Evolutionary conservation across 2,888 invertebrate species (phyloP), one percentile per base, ranked within the genome.

Genomic region (Trissolcus brochymenae): DNA sequence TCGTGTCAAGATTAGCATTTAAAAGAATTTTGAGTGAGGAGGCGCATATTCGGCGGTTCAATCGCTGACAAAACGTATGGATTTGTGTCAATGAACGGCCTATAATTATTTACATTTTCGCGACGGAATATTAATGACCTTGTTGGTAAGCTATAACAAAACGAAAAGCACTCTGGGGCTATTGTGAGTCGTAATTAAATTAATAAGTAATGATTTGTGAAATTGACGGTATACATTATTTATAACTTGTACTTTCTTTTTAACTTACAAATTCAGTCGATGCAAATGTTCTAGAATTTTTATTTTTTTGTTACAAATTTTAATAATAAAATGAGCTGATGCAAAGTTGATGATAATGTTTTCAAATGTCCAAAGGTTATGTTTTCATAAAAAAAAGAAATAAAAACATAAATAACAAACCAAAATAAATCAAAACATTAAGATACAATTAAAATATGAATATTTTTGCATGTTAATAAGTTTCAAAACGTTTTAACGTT

Each of bases 11-110:
- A 73, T 73, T 73, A 43, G 65, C 73, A 73, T 73, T 55, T 60
- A 60, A 73, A 73, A 73, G 62, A 62, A 71, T 71, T 41, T 51
- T 51, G 62, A 71, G 57, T 71, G 61, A 70, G 70, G 62, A 29
- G 61, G 50, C 21, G 50, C 21, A 57, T 29, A 57, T 71, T 71
- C 51, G 62, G 57, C 56, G 56, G 61, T 50, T 17, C 25, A 56
- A 55, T 56, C 61, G 61, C 70, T 62, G 51, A n/a, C 71, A 62
- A 71, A 71, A 51, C 50, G 35, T 51, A 71, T 71, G 71, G 62
- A 71, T 57, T 35, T 57, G 55, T 71, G 62, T 71, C 72, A 72
- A 72, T 59, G 71, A 62, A 40, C 16, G 60, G 55, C 17, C 60
- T 60, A 60, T 54, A 55, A 68, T 68, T 55, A 59, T 35, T 35